Conservation (phyloP, 2,113 vertebrate species). For the Erythrolamprus reginae region DNA sequence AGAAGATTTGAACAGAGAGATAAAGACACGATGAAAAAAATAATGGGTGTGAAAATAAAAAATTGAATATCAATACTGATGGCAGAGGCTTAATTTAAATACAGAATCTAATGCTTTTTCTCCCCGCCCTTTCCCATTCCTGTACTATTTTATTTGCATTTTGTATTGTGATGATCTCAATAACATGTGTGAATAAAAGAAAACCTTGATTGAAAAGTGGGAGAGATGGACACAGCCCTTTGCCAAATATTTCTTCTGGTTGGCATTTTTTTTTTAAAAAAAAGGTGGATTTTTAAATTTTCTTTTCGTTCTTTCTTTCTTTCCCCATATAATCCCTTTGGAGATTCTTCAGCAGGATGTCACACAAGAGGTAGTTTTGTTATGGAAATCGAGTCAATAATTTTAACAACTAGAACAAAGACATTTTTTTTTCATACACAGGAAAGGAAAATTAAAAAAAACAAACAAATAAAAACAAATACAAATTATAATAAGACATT, state of each 20-base stretch:
- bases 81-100: not conserved
- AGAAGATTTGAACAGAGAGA: not conserved
- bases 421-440: slow-evolving; percentile 61
- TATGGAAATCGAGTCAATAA: slow-evolving; percentile 82
- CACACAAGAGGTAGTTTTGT: slow-evolving; percentile 91
- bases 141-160: not conserved
- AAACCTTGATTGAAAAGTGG: not conserved
- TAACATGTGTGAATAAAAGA: not conserved
- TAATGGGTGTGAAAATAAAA: not conserved
- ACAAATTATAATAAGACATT: slow-evolving; percentile 19
- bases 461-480: no score
- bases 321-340: slow-evolving; percentile 68
- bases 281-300: not conserved
- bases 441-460: slow-evolving; percentile 63
- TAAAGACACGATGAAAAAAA: not conserved
- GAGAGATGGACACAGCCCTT: not conserved
- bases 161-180: not conserved
- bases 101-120: not conserved
- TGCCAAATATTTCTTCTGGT: not conserved
- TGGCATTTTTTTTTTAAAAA: not conserved
- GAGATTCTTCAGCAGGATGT: slow-evolving; percentile 76
- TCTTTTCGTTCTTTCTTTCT: not conserved
- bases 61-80: not conserved
- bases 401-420: slow-evolving; percentile 74
- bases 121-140: not conserved